Evolutionary conservation across 30 jellyfish, hydroid and myxozoan genomes (phyloP), one percentile per base, ranked within the genome.

Genomic region (Chrysaora quinquecirrha): DNA sequence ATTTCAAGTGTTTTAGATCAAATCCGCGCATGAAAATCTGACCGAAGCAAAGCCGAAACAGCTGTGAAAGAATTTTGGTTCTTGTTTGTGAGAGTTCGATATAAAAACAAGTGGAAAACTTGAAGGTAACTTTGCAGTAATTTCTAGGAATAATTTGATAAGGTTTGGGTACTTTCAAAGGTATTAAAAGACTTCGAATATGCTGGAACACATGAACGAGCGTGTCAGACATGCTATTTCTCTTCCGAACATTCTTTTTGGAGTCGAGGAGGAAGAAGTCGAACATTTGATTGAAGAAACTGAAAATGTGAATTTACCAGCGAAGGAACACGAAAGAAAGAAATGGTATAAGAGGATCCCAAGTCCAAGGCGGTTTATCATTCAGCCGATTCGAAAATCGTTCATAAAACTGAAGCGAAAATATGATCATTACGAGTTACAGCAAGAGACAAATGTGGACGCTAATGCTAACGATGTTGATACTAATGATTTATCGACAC

Each of bases 161-260:
- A n/a, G n/a, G n/a, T n/a, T n/a, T n/a, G n/a, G n/a, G n/a, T n/a
- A n/a, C n/a, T n/a, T n/a, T n/a, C n/a, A n/a, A n/a, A n/a, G n/a
- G n/a, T n/a, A n/a, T n/a, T n/a, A n/a, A n/a, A n/a, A n/a, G n/a
- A n/a, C n/a, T n/a, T n/a, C n/a, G n/a, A n/a, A n/a, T n/a, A n/a
- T n/a, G n/a, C n/a, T n/a, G n/a, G n/a, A n/a, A n/a, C n/a, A n/a
- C n/a, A 52, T 52, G 68, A 52, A 52, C 19, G 29, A 52, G 25
- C 12, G 46, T 49, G 21, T 82, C 20, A 32, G 92, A 56, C 70
- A 50, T 65, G 85, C 92, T 2, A 69, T 68, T 64, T 82, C 92
- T 1, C 71, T 82, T 31, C 92, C 92, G 32, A 82, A 71, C 54
- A 82, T 82, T 30, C 43, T 82, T 7, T 68, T 70, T 30, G 92